These are phyloP conservation scores for Porphyrio hochstetteri DNA, from an alignment of 2,113 vertebrate species.

Conservation along the genomic window DNA sequence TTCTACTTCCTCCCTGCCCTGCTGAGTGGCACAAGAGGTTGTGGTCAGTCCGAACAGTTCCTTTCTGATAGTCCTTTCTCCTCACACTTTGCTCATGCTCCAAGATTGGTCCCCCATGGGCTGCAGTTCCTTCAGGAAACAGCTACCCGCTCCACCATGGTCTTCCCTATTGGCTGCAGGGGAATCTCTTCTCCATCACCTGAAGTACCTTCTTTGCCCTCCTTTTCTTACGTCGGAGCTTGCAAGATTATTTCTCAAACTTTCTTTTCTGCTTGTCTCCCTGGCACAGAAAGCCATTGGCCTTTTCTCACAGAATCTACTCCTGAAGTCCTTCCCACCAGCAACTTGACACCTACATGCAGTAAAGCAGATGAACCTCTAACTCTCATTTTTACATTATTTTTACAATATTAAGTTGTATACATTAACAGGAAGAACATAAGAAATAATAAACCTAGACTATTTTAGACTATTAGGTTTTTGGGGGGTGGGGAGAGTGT, in stretches of 20 bases:
- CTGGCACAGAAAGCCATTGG: fast-evolving
- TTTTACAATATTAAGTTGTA: neutral
- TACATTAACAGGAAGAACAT: neutral
- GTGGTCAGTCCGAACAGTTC: neutral
- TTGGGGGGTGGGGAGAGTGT: no score
- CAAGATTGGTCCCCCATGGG: neutral
- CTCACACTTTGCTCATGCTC: neutral
- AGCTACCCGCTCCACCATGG: fast-evolving
- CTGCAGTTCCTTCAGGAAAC: neutral
- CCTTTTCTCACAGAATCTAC: neutral
- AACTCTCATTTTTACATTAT: neutral
- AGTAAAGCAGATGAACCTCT: neutral
- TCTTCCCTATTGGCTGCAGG: neutral
- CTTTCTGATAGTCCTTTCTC: neutral
- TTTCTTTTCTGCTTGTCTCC: neutral
- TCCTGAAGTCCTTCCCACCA: fast-evolving
- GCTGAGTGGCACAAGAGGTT: neutral
- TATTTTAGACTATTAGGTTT: neutral
- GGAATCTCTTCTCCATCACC: neutral
- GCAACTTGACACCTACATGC: fast-evolving
- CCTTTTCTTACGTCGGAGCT: neutral
- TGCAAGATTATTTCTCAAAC: neutral
- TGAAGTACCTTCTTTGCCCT: neutral
- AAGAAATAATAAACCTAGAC: neutral
- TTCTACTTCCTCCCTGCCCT: neutral